phyloP scores from a whole-genome alignment of 1,140 invertebrate species.

The Phortica variegata region DNA sequence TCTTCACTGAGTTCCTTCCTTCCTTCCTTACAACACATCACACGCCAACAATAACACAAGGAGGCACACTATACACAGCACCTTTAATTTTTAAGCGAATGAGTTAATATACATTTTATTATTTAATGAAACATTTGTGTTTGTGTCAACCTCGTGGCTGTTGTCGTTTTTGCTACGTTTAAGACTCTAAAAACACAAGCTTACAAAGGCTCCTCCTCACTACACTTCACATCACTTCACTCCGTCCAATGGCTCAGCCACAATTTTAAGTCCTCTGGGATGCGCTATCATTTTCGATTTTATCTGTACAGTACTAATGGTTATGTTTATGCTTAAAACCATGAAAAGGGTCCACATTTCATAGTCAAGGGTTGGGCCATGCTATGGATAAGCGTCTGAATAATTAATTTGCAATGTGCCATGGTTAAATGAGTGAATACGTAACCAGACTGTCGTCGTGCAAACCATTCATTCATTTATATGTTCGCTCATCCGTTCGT shows the following conservation, averaged over 20 bases:
- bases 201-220: no score
- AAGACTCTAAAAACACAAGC: no score
- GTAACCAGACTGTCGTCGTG: no score
- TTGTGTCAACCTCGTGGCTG: neutral
- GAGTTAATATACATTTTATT: slow-evolving; percentile 16
- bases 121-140: slow-evolving; percentile 13
- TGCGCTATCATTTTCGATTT: slow-evolving; percentile 5
- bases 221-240: neutral
- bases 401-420: slow-evolving; percentile 5
- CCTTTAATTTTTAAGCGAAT: neutral
- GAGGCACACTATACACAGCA: no score
- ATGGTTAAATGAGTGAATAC: neutral
- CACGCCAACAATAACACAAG: no score
- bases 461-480: no score
- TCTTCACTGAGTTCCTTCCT: no score
- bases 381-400: neutral
- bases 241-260: slow-evolving; percentile 1
- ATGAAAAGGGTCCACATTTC: neutral
- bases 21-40: no score
- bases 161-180: no score
- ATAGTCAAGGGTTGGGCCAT: neutral
- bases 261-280: slow-evolving; percentile 3
- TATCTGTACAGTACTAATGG: slow-evolving; percentile 1
- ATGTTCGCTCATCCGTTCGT: no score
- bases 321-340: slow-evolving; percentile 2